Percentiles rank a stretch among this genome's conserved stretches.
Conservation (phyloP, 2,888 invertebrate genomes). For the Drosophila anomalata region DNA sequence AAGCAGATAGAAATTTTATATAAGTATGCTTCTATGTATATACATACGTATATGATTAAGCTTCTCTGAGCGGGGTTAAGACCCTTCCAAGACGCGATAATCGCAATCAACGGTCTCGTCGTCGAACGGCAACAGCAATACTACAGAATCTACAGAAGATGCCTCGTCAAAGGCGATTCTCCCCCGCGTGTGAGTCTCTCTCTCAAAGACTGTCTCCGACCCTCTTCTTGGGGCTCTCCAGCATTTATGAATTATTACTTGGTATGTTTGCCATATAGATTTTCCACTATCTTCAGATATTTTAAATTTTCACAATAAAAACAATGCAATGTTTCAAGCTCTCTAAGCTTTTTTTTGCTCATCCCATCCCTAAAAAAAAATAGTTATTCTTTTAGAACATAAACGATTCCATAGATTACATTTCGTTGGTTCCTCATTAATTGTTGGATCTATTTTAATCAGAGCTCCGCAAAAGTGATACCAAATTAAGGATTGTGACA, state of each 20-base stretch:
- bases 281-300: background rate
- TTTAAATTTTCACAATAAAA: background rate
- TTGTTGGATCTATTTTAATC: background rate
- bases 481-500: constrained; percentile 5
- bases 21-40: constrained; percentile 19
- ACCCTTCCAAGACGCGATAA: constrained; percentile 80
- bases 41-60: constrained; percentile 27
- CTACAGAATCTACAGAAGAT: constrained; percentile 1
- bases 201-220: constrained; percentile 1
- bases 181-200: constrained; percentile 11
- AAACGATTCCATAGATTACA: too few species aligned
- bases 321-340: background rate
- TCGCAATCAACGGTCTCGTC: constrained; percentile 67
- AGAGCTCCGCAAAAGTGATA: background rate
- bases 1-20: constrained; percentile 10
- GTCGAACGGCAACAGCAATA: constrained; percentile 26
- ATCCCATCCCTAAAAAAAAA: background rate
- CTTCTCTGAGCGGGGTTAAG: constrained; percentile 76
- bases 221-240: constrained; percentile 2
- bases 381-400: background rate
- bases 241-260: background rate
- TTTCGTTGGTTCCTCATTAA: background rate
- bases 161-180: constrained; percentile 14
- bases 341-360: background rate
- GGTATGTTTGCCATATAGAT: constrained; percentile 30